Conservation (phyloP, 2,113 vertebrate genomes). For the Ptyas mucosa region DNA sequence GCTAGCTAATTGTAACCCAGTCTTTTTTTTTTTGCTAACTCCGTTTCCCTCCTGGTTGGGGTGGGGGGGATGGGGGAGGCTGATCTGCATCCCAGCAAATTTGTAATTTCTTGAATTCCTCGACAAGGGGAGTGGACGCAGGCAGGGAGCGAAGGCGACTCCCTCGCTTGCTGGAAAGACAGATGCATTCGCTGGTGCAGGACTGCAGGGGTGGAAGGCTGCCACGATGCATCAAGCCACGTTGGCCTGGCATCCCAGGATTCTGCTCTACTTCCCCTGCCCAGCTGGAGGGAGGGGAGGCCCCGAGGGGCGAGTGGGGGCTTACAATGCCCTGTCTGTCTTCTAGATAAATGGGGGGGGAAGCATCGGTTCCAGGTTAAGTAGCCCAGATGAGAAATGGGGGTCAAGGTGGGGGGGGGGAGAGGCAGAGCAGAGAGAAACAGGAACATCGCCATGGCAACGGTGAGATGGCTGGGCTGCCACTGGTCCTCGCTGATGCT, state of each 20-base stretch:
- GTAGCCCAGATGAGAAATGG: conserved; percentile 1
- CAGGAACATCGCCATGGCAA: conserved; percentile 43
- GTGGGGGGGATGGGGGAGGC: background rate
- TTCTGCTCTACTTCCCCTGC: background rate
- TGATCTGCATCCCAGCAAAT: background rate
- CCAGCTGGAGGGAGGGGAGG: background rate
- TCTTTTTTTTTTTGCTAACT: background rate
- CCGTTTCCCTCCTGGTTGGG: background rate
- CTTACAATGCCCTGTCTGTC: conserved; percentile 20
- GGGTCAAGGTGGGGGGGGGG: background rate
- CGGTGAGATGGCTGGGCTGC: conserved; percentile 43
- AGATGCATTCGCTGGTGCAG: background rate
- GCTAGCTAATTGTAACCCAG: background rate
- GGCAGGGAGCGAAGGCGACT: background rate
- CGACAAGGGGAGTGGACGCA: background rate
- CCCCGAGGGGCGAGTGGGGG: background rate
- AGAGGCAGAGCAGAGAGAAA: background rate
- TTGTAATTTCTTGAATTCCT: background rate
- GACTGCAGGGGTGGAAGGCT: background rate
- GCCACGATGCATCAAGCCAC: background rate
- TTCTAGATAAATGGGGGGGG: background rate
- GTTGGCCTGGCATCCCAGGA: background rate
- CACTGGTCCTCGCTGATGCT: conserved; percentile 45
- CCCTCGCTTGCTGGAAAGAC: background rate
- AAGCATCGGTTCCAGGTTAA: conserved; percentile 44